Evolutionary conservation across 2,797 vertebrate genomes (phyloP).

Genomic region (Gymnoscopelus braueri): DNA sequence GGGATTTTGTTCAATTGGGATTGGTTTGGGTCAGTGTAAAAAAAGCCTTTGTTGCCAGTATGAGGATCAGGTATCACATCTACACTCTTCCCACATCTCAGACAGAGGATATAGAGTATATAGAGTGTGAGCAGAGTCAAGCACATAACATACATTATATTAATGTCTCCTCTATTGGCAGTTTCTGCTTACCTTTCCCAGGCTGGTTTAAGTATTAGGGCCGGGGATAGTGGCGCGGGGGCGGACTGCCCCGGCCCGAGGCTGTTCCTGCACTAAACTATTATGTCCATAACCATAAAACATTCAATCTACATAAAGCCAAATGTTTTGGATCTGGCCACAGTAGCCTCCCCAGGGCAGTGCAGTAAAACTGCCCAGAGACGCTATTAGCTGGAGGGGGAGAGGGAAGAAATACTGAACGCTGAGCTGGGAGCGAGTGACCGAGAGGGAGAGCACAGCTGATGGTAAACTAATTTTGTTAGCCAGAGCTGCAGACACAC

Average conservation of each 20-base stretch:
- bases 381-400: slow-evolving; percentile 64
- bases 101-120: slow-evolving; percentile 6
- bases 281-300: slow-evolving; percentile 80
- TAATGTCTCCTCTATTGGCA: slow-evolving; percentile 24
- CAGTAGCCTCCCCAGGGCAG: slow-evolving; percentile 69
- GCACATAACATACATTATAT: slow-evolving; percentile 37
- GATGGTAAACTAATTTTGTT: slow-evolving; percentile 78
- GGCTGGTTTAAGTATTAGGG: slow-evolving; percentile 56
- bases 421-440: slow-evolving; percentile 42
- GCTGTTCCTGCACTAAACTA: slow-evolving; percentile 76
- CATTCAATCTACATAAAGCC: slow-evolving; percentile 77
- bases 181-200: slow-evolving; percentile 45
- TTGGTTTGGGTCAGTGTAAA: not conserved
- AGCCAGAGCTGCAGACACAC: slow-evolving; percentile 20
- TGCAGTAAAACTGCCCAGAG: slow-evolving; percentile 67
- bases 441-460: slow-evolving; percentile 51
- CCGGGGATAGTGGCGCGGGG: slow-evolving; percentile 44
- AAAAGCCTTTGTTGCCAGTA: not conserved
- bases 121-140: slow-evolving; percentile 19
- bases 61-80: not conserved
- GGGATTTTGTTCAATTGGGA: not conserved
- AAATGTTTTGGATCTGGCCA: slow-evolving; percentile 73
- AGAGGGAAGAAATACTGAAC: slow-evolving; percentile 63
- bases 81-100: not conserved
- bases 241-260: slow-evolving; percentile 52